Evolutionary conservation across 1,140 invertebrate genomes (phyloP).

Genomic region (Hylaeus anthracinus): DNA sequence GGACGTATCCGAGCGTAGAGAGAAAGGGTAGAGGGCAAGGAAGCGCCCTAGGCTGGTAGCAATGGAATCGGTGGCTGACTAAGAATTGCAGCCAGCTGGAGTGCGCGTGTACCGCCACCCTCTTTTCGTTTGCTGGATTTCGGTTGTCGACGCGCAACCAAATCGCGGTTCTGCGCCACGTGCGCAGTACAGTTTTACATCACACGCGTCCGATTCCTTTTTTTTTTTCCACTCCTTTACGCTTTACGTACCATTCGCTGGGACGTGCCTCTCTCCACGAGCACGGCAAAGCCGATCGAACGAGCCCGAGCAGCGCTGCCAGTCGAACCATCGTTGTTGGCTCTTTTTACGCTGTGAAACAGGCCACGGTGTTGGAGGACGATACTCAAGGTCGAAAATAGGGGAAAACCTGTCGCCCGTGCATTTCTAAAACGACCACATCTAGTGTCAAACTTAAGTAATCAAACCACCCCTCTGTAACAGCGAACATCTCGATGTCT

Average conservation of each 20-base stretch:
- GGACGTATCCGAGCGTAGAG: background rate
- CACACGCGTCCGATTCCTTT: background rate
- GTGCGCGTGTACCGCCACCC: slow-evolving; percentile 28
- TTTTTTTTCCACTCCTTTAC: no score
- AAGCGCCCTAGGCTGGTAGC: background rate
- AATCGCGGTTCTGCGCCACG: slow-evolving; percentile 31
- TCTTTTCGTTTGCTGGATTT: slow-evolving; percentile 9
- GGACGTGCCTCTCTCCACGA: background rate
- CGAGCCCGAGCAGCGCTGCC: background rate
- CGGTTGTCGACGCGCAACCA: slow-evolving; percentile 20
- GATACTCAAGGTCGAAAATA: background rate
- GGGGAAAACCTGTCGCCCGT: background rate
- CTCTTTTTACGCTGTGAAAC: background rate
- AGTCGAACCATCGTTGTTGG: background rate
- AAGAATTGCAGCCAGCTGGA: slow-evolving; percentile 28
- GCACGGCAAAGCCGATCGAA: background rate
- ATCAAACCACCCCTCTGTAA: no score
- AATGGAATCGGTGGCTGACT: slow-evolving; percentile 32
- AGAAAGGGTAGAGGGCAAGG: slow-evolving; percentile 12
- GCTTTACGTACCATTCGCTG: slow-evolving; percentile 16
- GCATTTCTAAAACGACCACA: no score
- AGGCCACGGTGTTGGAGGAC: background rate
- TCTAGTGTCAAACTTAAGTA: no score
- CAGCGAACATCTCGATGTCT: no score
- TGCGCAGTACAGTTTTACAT: background rate